phyloP scores from a whole-genome alignment of 2,888 invertebrate species.

The Melinaea menophilus region DNA sequence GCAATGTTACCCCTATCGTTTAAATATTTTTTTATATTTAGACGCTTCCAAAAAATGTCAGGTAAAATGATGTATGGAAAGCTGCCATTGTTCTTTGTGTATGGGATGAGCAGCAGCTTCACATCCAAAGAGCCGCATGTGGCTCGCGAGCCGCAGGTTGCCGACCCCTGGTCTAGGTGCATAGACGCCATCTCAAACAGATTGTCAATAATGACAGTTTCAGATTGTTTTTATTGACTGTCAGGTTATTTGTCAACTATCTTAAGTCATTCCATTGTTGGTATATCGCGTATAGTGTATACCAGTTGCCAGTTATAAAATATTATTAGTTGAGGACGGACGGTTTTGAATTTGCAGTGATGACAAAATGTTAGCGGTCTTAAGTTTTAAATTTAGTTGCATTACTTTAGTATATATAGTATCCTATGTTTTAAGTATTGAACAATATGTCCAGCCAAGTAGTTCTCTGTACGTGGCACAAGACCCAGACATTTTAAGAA shows the following conservation, averaged over 20 bases:
- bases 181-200: background rate
- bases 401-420: slow-evolving; percentile 52
- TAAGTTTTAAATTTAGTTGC: slow-evolving; percentile 55
- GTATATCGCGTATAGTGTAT: slow-evolving; percentile 17
- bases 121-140: no score
- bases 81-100: no score
- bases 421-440: slow-evolving; percentile 48
- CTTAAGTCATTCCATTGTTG: slow-evolving; percentile 27
- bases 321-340: slow-evolving; percentile 47
- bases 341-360: slow-evolving; percentile 57
- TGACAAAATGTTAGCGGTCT: slow-evolving; percentile 68
- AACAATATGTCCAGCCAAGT: slow-evolving; percentile 51
- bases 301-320: slow-evolving; percentile 43
- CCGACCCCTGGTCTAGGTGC: slow-evolving; percentile 11
- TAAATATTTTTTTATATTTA: no score
- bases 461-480: slow-evolving; percentile 62
- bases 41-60: no score
- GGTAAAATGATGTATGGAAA: no score
- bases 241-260: slow-evolving; percentile 22
- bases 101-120: no score
- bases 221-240: slow-evolving; percentile 19
- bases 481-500: slow-evolving; percentile 43
- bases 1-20: no score
- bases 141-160: no score
- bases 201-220: slow-evolving; percentile 8